phyloP scores from a whole-genome alignment of 1,140 invertebrate genomes.

The Onthophagus taurus region DNA sequence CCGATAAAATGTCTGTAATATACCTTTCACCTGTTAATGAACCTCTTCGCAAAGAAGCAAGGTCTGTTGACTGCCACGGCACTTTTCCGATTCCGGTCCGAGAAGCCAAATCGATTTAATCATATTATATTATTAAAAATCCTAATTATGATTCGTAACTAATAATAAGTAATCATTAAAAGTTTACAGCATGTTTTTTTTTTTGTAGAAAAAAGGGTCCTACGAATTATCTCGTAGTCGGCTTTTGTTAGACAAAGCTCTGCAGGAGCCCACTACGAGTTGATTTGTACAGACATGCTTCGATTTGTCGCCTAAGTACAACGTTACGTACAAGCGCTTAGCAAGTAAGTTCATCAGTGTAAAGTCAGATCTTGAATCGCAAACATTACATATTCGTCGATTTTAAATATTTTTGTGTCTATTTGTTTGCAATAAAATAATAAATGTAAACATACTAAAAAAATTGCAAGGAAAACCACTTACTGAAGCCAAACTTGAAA shows the following conservation, averaged over 20 bases:
- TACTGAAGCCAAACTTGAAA: constrained; percentile 15
- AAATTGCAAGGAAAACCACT: constrained; percentile 13
- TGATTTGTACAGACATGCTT: constrained; percentile 14
- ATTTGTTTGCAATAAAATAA: no score
- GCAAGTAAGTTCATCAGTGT: no score
- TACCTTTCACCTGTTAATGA: no score
- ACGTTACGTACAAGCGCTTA: no score
- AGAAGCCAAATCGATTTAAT: constrained; percentile 17
- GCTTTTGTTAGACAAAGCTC: constrained; percentile 14
- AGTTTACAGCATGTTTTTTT: constrained; percentile 16
- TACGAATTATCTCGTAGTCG: constrained; percentile 16
- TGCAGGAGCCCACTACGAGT: constrained; percentile 16
- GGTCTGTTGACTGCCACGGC: constrained; percentile 15
- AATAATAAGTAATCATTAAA: constrained; percentile 18
- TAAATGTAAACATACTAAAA: constrained; percentile 13
- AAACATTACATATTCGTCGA: no score
- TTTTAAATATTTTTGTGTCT: no score
- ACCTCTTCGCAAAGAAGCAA: no score
- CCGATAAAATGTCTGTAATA: no score
- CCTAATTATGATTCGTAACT: constrained; percentile 17
- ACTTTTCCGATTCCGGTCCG: constrained; percentile 12
- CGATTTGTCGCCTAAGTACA: no score
- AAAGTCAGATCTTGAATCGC: no score
- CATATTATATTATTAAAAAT: constrained; percentile 19
- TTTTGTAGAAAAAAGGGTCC: constrained; percentile 17